A percentile compares a stretch with the other conserved stretches of the same genome.
phyloP scores from a whole-genome alignment of 2,888 invertebrate genomes.

The Gandaritis pyraliata region DNA sequence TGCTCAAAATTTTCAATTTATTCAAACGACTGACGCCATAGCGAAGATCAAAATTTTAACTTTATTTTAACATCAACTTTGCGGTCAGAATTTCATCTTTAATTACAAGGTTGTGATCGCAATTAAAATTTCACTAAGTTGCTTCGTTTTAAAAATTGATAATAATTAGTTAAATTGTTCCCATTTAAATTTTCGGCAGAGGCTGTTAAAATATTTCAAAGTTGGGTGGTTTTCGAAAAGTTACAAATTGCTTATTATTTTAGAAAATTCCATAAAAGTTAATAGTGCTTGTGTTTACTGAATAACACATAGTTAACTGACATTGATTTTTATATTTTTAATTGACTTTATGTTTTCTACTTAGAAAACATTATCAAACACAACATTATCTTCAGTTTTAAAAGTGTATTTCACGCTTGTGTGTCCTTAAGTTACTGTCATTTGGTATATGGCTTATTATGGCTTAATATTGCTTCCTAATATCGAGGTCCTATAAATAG shows the following conservation, averaged over 20 bases:
- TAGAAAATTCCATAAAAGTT: not conserved
- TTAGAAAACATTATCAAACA: too few relatives aligned
- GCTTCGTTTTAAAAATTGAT: constrained; percentile 17
- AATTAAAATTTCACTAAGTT: constrained; percentile 28
- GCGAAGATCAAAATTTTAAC: constrained; percentile 15
- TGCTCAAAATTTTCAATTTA: not conserved
- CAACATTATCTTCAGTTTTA: too few relatives aligned
- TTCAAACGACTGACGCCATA: not conserved
- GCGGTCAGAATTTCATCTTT: constrained; percentile 18
- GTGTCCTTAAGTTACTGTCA: too few relatives aligned
- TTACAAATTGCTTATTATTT: constrained; percentile 28
- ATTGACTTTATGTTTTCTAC: too few relatives aligned
- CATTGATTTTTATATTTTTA: too few relatives aligned
- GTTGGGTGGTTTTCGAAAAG: constrained; percentile 7
- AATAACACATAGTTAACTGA: too few relatives aligned
- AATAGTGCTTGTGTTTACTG: too few relatives aligned
- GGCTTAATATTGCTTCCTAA: not conserved
- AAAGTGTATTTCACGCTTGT: too few relatives aligned
- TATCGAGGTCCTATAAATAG: constrained; percentile 5
- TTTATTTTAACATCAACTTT: constrained; percentile 20
- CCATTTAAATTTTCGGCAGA: constrained; percentile 18
- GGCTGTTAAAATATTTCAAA: constrained; percentile 14
- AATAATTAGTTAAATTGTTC: constrained; percentile 21
- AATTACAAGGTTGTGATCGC: constrained; percentile 13
- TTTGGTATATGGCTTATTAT: not conserved